Base-by-base conservation (phyloP, 2,113 vertebrate species). In the Mionectes macconnelli region DNA sequence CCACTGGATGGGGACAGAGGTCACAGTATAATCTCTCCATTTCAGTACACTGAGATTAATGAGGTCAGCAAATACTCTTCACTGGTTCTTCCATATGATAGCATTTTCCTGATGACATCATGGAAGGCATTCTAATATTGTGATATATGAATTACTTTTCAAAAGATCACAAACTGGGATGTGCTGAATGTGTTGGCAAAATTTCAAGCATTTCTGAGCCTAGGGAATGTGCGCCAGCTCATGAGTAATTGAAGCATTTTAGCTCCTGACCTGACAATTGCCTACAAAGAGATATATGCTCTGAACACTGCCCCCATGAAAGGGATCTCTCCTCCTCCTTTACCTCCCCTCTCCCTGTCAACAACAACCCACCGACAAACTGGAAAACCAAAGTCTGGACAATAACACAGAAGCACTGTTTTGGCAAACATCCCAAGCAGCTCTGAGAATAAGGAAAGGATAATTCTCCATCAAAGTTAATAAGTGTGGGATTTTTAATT, bases 61-160 rank as follows among this genome's bases (percentile, higher is more conserved):
- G 95, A 97, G 77, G 74, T 68, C 74, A 96, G 69, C 70, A 92
- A 97, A 96, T 24, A 89, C 66, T 90, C 44, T 79, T 83, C 84
- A 93, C 50, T 89, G 70, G 50, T 88, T 95, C 92, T 96, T 94
- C 78, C 66, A 63, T 47, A 64, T 92, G 93, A 97, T 31, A 84
- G 88, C 35, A 79, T 87, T 97, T 96, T 94, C 91, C 74, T 96
- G 94, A 96, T 97, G 97, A 98, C 96, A 97, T 93, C 93, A 97
- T 60, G 37, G 92, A 94, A 96, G 68, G 55, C 78, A 94, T 97
- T 97, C 88, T 94, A 96, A 96, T 95, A 96, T 55, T 96, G 72
- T 97, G 91, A 94, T 97, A 97, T 97, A 97, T 95, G 49, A 97
- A 97, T 93, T 89, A 91, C 91, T 97, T 96, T 93, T 91, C 93